Conservation (phyloP, 2,888 invertebrate species). For the Xylophagus ater region DNA sequence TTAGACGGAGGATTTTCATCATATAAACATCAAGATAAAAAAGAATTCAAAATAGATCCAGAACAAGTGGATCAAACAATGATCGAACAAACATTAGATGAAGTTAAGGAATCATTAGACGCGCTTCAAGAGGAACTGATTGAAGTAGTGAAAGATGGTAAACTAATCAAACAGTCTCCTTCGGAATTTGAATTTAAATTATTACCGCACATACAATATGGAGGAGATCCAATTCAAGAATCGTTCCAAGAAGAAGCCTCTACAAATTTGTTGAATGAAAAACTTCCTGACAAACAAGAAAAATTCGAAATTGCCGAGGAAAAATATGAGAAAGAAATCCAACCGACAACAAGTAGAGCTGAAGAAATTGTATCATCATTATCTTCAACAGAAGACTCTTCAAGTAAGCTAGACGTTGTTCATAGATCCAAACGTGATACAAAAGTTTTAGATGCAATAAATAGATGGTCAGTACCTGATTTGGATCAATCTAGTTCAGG, state of each 20-base stretch:
- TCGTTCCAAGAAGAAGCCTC: conserved; percentile 24
- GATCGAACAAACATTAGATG: conserved; percentile 58
- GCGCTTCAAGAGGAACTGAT: conserved; percentile 59
- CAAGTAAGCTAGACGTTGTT: conserved; percentile 22
- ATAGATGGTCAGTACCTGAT: conserved; percentile 66
- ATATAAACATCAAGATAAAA: too few species aligned
- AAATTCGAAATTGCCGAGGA: neutral
- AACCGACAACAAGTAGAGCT: neutral
- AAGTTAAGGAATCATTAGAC: conserved; percentile 59
- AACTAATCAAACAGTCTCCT: conserved; percentile 57
- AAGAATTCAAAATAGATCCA: conserved; percentile 35
- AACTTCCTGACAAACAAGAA: neutral
- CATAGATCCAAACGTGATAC: too few species aligned
- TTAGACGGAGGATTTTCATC: too few species aligned
- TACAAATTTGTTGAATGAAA: neutral
- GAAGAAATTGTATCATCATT: conserved; percentile 16
- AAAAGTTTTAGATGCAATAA: conserved; percentile 42
- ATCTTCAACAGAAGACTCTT: conserved; percentile 17
- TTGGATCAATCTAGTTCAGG: conserved; percentile 80
- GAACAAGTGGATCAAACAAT: conserved; percentile 45
- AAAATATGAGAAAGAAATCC: conserved; percentile 7
- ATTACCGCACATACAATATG: conserved; percentile 42
- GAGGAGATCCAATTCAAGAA: conserved; percentile 30
- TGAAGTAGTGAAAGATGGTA: conserved; percentile 48
- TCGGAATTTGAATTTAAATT: conserved; percentile 63